A percentile compares a stretch with the other conserved stretches of the same genome.
Conservation (phyloP, 2,888 invertebrate species). For the Acanthopleura granulata region DNA sequence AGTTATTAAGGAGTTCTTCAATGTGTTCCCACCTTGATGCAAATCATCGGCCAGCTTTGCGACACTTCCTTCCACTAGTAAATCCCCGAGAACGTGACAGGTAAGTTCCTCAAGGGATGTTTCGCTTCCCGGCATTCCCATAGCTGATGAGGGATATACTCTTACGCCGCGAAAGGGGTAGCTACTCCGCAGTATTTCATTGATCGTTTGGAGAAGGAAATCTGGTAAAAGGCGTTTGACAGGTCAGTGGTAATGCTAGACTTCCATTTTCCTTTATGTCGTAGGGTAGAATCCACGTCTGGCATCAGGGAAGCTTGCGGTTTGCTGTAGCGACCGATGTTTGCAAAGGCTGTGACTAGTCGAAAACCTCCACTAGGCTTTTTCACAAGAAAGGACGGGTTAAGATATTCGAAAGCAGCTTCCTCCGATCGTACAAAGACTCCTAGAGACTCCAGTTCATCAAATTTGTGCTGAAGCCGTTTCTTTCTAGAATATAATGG, state of each 20-base stretch:
- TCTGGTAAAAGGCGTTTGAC: conserved; percentile 39
- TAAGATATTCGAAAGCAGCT: conserved; percentile 40
- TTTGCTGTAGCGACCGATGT: conserved; percentile 28
- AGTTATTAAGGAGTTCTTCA: conserved; percentile 23
- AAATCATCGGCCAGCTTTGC: conserved; percentile 35
- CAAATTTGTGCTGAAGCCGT: conserved; percentile 39
- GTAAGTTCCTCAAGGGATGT: conserved; percentile 42
- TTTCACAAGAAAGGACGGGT: conserved; percentile 44
- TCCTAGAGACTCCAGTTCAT: conserved; percentile 40
- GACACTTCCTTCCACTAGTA: conserved; percentile 26
- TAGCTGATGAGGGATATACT: conserved; percentile 42
- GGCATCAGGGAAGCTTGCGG: conserved; percentile 30
- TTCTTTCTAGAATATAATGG: conserved; percentile 38
- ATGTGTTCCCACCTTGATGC: conserved; percentile 26
- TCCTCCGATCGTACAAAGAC: conserved; percentile 37
- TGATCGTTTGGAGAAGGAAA: conserved; percentile 35
- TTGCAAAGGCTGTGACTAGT: conserved; percentile 37
- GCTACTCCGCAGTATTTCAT: conserved; percentile 45
- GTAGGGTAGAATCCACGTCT: conserved; percentile 29
- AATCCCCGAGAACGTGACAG: conserved; percentile 36
- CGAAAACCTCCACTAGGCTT: conserved; percentile 34
- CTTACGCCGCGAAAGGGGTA: conserved; percentile 38
- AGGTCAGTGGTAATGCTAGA: conserved; percentile 39
- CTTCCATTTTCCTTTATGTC: conserved; percentile 36
- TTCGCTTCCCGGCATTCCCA: conserved; percentile 48